These are phyloP conservation scores for Egretta garzetta DNA, from an alignment of 2,113 vertebrate genomes.

Conservation along the genomic window DNA sequence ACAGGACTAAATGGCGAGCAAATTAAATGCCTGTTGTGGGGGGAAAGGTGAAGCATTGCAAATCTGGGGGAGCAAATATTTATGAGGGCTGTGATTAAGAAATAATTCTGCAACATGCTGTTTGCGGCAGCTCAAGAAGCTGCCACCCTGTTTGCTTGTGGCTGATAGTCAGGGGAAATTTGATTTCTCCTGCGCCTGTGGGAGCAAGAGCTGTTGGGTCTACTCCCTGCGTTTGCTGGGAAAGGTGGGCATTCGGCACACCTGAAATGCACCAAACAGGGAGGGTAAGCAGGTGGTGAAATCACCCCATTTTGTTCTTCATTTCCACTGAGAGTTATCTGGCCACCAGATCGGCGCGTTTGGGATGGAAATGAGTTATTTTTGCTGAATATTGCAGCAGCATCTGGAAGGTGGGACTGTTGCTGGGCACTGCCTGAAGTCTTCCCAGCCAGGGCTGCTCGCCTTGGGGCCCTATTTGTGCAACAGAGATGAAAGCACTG, in stretches of 20 bases:
- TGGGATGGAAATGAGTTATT: neutral
- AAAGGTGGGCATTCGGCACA: neutral
- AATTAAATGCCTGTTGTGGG: neutral
- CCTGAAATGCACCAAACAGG: accelerated
- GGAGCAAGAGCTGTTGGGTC: neutral
- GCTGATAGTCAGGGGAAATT: neutral
- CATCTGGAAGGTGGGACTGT: neutral
- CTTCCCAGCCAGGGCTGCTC: neutral
- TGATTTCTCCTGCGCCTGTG: neutral
- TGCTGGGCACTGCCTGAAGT: neutral
- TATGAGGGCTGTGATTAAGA: neutral
- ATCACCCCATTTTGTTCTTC: neutral
- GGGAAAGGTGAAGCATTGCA: neutral
- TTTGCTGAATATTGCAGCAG: neutral
- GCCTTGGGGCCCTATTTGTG: neutral
- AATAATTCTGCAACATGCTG: neutral
- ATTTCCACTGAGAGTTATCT: neutral
- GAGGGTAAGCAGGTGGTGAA: neutral
- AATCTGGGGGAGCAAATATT: accelerated
- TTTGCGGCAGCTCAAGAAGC: neutral
- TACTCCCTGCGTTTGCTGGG: neutral
- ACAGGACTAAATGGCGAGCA: accelerated
- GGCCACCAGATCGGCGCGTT: neutral
- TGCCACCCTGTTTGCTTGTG: neutral
- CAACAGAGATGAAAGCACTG: neutral